These are phyloP conservation scores for Pampus argenteus DNA, from an alignment of 2,797 vertebrate species.

Conservation along the genomic window DNA sequence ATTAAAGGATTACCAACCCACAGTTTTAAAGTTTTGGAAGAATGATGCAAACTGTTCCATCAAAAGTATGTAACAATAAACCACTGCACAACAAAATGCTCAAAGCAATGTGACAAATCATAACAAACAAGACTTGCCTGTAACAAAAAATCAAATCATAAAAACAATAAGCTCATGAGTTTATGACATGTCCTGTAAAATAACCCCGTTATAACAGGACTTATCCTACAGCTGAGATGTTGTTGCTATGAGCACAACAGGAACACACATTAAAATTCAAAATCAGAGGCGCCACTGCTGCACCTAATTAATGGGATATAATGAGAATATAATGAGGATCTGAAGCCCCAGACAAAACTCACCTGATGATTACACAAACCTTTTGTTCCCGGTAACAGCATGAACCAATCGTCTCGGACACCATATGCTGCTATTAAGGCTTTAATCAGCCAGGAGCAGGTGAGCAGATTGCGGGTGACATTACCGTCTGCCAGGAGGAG, in stretches of 20 bases:
- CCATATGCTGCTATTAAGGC: slow-evolving; percentile 78
- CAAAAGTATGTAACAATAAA: slow-evolving; percentile 39
- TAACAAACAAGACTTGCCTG: neutral
- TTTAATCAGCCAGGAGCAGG: slow-evolving; percentile 71
- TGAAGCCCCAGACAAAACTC: slow-evolving; percentile 61
- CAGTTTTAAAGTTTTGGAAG: slow-evolving; percentile 21
- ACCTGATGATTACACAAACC: slow-evolving; percentile 72
- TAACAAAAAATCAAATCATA: no score
- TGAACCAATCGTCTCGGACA: slow-evolving; percentile 53
- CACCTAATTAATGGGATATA: slow-evolving; percentile 58
- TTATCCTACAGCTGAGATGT: neutral
- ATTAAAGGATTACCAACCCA: slow-evolving; percentile 44
- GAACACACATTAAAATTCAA: slow-evolving; percentile 4
- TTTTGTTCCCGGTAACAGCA: slow-evolving; percentile 63
- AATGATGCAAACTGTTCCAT: slow-evolving; percentile 38
- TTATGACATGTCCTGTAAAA: neutral
- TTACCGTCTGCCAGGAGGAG: slow-evolving; percentile 56
- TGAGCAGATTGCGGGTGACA: slow-evolving; percentile 68
- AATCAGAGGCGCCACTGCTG: slow-evolving; percentile 43
- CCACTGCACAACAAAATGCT: slow-evolving; percentile 13
- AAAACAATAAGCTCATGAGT: neutral
- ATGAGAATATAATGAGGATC: slow-evolving; percentile 72
- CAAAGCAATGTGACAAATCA: slow-evolving; percentile 13
- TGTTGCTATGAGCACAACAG: slow-evolving; percentile 12
- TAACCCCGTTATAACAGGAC: neutral